phyloP scores from a whole-genome alignment of 2,113 vertebrate genomes.

The Crotophaga sulcirostris region DNA sequence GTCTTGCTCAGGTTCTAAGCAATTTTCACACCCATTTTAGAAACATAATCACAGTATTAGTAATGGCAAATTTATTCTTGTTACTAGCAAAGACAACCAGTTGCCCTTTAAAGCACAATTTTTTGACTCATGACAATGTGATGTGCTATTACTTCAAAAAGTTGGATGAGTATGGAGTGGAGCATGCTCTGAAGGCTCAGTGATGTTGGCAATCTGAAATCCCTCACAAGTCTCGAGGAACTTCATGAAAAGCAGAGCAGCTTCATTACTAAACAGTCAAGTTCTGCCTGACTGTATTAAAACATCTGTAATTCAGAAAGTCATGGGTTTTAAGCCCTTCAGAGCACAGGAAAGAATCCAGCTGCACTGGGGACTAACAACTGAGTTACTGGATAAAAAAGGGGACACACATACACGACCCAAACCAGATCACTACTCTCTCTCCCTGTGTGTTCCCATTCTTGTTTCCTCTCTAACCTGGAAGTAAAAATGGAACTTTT shows the following conservation, averaged over 20 bases:
- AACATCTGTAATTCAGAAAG: neutral
- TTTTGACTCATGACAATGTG: neutral
- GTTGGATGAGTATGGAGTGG: neutral
- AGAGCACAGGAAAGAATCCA: neutral
- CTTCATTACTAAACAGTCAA: neutral
- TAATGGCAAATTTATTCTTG: neutral
- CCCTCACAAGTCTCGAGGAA: neutral
- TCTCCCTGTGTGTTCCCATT: neutral
- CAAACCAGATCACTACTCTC: neutral
- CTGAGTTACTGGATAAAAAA: neutral
- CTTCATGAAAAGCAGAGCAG: neutral
- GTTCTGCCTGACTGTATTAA: neutral
- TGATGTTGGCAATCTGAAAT: neutral
- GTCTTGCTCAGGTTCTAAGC: neutral
- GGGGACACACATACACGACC: neutral
- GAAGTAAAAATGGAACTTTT: neutral
- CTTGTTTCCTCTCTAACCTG: neutral
- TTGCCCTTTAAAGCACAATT: neutral
- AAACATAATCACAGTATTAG: neutral
- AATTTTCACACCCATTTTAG: neutral
- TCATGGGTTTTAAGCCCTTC: neutral
- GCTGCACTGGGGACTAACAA: neutral
- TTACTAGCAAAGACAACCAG: neutral
- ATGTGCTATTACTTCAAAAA: neutral
- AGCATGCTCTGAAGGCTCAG: neutral